Evolutionary conservation across 2,888 invertebrate species (phyloP).

Genomic region (Nemotelus nigrinus): DNA sequence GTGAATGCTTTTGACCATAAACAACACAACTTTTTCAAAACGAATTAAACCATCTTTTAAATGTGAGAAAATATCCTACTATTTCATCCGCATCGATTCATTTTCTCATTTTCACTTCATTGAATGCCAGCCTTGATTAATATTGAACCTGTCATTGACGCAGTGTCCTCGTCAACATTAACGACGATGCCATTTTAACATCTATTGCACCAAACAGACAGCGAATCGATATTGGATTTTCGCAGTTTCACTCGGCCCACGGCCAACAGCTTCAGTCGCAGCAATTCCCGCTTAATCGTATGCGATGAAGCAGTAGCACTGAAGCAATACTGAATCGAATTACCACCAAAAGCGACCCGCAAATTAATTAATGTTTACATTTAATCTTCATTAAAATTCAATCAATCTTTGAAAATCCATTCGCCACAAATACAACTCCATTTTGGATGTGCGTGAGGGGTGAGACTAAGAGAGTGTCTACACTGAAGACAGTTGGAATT

Average conservation of each 20-base stretch:
- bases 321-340: conserved; percentile 45
- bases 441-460: background rate
- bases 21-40: no score
- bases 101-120: no score
- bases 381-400: conserved; percentile 48
- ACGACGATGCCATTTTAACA: no score
- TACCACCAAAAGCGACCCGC: conserved; percentile 48
- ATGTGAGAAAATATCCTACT: no score
- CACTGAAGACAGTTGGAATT: background rate
- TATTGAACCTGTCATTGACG: no score
- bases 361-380: conserved; percentile 50
- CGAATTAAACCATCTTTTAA: no score
- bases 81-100: no score
- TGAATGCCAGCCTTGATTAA: no score
- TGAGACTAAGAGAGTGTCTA: background rate
- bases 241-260: conserved; percentile 1
- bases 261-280: background rate
- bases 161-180: no score
- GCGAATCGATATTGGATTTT: conserved; percentile 8
- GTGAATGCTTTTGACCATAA: no score
- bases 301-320: conserved; percentile 9
- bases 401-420: conserved; percentile 48
- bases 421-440: conserved; percentile 5
- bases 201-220: no score
- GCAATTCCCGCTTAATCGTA: conserved; percentile 8